phyloP scores from a whole-genome alignment of 2,888 invertebrate species.

The Drosophila recens region DNA sequence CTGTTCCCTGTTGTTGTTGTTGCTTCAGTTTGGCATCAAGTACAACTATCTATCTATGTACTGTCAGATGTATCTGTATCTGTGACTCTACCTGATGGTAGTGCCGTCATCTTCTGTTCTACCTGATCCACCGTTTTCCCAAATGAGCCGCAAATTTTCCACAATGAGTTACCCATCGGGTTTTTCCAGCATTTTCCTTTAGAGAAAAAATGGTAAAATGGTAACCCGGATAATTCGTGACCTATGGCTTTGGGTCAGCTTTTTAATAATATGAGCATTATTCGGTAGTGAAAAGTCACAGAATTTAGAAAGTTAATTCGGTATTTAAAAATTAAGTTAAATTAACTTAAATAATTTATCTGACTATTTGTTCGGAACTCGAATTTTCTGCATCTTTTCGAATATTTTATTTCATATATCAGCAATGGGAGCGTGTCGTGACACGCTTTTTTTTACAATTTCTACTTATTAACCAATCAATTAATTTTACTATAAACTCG shows the following conservation, averaged over 20 bases:
- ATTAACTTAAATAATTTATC: background rate
- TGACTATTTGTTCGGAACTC: background rate
- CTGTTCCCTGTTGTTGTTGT: slow-evolving; percentile 13
- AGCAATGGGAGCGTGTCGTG: background rate
- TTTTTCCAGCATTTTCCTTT: slow-evolving; percentile 52
- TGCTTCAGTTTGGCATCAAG: slow-evolving; percentile 40
- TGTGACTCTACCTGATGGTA: slow-evolving; percentile 39
- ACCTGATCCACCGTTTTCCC: slow-evolving; percentile 41
- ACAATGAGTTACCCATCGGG: slow-evolving; percentile 68
- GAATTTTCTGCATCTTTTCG: background rate
- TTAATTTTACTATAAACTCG: slow-evolving; percentile 21
- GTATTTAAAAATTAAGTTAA: background rate
- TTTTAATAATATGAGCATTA: slow-evolving; percentile 14
- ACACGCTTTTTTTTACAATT: background rate
- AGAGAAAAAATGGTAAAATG: slow-evolving; percentile 39
- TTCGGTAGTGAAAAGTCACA: background rate
- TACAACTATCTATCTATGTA: slow-evolving; percentile 17
- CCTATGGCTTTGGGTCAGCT: slow-evolving; percentile 21
- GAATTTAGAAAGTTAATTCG: slow-evolving; percentile 2
- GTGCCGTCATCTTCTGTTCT: slow-evolving; percentile 22
- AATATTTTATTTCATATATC: background rate
- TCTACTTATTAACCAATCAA: background rate
- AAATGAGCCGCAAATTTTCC: slow-evolving; percentile 77
- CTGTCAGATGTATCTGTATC: no score
- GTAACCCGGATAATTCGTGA: slow-evolving; percentile 49